Conservation (phyloP, 2,888 invertebrate species). For the Molorchus minor region DNA sequence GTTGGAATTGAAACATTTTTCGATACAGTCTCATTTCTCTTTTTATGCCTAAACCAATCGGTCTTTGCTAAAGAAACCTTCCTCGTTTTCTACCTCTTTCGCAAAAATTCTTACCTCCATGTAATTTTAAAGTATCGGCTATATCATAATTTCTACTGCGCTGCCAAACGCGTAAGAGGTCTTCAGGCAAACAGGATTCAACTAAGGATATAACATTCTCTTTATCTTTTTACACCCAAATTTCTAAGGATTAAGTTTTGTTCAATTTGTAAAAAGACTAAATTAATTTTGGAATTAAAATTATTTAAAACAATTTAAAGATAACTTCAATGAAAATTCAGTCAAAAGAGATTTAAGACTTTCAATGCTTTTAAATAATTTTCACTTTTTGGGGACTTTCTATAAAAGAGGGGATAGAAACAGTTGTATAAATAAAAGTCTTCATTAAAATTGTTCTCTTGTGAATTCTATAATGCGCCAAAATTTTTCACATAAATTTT, state of each 20-base stretch:
- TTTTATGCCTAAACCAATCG: neutral
- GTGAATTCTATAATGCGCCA: too few relatives aligned
- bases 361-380: conserved; percentile 41
- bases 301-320: conserved; percentile 10
- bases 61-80: conserved; percentile 7
- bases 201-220: conserved; percentile 22
- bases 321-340: conserved; percentile 29
- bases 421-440: too few relatives aligned
- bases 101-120: conserved; percentile 10
- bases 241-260: conserved; percentile 13
- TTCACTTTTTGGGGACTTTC: conserved; percentile 29
- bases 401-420: too few relatives aligned
- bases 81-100: too few relatives aligned
- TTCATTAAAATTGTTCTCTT: too few relatives aligned
- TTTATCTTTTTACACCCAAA: conserved; percentile 11
- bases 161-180: conserved; percentile 14
- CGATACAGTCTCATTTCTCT: neutral
- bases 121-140: neutral
- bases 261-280: conserved; percentile 17
- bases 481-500: too few relatives aligned
- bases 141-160: neutral
- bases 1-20: neutral
- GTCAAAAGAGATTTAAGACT: conserved; percentile 46
- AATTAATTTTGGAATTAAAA: conserved; percentile 7
- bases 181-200: too few relatives aligned